Evolutionary conservation across 2,797 vertebrate species (phyloP), one percentile per base, ranked within the genome.

Genomic region (Gymnocypris eckloni): DNA sequence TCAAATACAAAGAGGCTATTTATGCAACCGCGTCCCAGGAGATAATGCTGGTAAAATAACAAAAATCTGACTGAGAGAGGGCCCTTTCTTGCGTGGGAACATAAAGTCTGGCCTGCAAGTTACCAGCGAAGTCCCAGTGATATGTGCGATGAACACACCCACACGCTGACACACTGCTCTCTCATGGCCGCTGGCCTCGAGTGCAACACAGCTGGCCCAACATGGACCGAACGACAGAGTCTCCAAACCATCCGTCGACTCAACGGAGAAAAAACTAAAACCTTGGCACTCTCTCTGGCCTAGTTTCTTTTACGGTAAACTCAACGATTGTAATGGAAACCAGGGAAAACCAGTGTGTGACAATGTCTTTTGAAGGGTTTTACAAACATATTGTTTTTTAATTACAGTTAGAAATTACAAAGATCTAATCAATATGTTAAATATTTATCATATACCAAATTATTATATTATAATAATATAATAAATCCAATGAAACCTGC

Each of bases 141-240:
- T 78, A 86, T 76, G 86, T 82, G 87, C 80, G 92, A 92, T 88
- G 84, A 90, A 90, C 81, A 76, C 89, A 91, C 91, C 90, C 88
- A 91, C 92, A 84, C 79, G 83, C 84, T 88, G 89, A 90, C 91
- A 90, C 92, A 89, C 89, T 92, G 70, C 85, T 86, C 83, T 71
- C 90, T 86, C 90, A 90, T 16, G 39, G 82, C 88, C 80, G 50
- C 39, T 78, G 89, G 79, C 86, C 82, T 90, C 86, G 79, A 87
- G 91, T 88, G 81, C 90, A 89, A 88, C 85, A 89, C 88, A 91
- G 89, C 88, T 91, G 93, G 89, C 77, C 73, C n/a, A 50, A 50
- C 81, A 81, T 86, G 81, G 86, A 89, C 54, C 3, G 67, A 73
- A 59, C 22, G 12, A 82, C 82, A 90, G 84, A 83, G 79, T 80